Percentiles rank a stretch among this genome's conserved stretches.
Evolutionary conservation across 1,140 invertebrate genomes (phyloP).

Genomic region (Conus betulinus): DNA sequence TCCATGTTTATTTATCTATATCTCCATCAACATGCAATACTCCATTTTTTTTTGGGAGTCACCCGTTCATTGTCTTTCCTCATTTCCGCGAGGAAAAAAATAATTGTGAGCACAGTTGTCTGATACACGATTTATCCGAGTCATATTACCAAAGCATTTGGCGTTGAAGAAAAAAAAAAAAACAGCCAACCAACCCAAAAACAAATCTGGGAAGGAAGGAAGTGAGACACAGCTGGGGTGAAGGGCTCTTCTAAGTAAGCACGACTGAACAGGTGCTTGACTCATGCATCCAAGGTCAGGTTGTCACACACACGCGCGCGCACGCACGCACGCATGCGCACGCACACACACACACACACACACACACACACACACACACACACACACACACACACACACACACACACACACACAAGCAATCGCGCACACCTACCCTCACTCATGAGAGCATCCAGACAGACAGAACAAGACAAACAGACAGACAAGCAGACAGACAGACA

Average conservation of each 20-base stretch:
- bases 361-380: slow-evolving; percentile 10
- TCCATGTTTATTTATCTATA: too few species aligned
- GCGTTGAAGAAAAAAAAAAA: neutral
- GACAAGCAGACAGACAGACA: neutral
- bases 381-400: neutral
- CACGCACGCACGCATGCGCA: neutral
- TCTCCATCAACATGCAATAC: too few species aligned
- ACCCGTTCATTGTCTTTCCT: too few species aligned
- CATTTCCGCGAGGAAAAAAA: too few species aligned
- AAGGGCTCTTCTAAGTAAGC: too few species aligned
- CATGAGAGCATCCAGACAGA: neutral
- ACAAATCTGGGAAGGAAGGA: too few species aligned
- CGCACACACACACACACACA: slow-evolving; percentile 11
- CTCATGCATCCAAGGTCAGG: neutral
- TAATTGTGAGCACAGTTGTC: too few species aligned
- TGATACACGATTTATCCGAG: too few species aligned
- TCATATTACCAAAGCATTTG: neutral
- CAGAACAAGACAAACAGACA: neutral
- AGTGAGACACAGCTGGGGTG: too few species aligned
- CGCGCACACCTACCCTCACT: neutral
- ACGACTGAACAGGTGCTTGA: neutral
- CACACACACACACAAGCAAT: slow-evolving; percentile 11
- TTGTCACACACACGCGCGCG: neutral
- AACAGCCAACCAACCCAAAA: neutral
- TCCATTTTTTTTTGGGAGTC: too few species aligned